Evolutionary conservation across 37 sponge, comb jelly and placozoan species (phyloP).

Genomic region (Bolinopsis microptera): DNA sequence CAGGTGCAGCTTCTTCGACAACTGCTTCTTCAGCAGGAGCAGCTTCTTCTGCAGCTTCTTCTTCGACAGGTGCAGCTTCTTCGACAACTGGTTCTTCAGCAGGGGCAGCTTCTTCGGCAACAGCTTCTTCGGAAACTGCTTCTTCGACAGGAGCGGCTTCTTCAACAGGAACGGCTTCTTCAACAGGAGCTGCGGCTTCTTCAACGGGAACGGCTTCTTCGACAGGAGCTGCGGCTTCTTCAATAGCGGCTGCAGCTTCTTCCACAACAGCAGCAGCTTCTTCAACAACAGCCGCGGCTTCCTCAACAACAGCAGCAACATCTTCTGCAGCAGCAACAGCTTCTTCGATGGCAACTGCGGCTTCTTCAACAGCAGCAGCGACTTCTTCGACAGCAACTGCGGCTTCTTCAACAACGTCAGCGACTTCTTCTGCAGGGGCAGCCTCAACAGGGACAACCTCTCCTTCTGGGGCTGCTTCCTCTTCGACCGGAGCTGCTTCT

Average conservation of each 20-base stretch:
- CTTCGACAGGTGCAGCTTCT: not conserved
- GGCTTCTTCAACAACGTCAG: not conserved
- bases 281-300: not conserved
- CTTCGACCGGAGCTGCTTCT: constrained; percentile 10
- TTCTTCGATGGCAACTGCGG: not conserved
- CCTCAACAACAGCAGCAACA: not conserved
- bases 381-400: not conserved
- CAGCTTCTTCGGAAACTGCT: not conserved
- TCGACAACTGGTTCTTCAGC: constrained; percentile 32
- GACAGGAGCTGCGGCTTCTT: not conserved
- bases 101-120: not conserved
- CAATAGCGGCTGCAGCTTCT: not conserved
- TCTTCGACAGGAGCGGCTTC: not conserved
- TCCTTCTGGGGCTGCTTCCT: not conserved
- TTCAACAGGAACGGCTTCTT: not conserved
- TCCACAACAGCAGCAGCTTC: not conserved
- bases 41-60: not conserved
- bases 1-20: not conserved
- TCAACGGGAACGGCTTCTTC: not conserved
- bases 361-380: constrained; percentile 23
- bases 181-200: not conserved
- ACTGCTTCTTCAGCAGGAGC: not conserved
- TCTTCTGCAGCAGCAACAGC: not conserved
- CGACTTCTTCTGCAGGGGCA: not conserved
- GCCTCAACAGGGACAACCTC: not conserved